Conservation (phyloP, 2,888 invertebrate species). For the Pammene aurita region DNA sequence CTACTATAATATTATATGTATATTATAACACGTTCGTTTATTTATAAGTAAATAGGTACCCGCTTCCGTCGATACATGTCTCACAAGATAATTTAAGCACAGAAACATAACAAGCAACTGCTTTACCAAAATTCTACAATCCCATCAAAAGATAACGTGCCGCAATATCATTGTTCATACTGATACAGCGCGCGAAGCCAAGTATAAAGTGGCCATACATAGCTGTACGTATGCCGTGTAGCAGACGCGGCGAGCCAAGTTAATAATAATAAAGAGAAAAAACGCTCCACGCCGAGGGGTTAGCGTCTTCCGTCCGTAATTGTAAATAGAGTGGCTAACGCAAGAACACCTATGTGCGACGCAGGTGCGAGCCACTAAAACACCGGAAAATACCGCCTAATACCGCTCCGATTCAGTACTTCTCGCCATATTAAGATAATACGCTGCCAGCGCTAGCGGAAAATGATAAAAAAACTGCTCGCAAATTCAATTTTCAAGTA, state of each 20-base stretch:
- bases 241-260: constrained; percentile 61
- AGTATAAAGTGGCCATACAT: constrained; percentile 37
- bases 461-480: constrained; percentile 48
- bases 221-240: constrained; percentile 42
- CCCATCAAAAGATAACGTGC: constrained; percentile 7
- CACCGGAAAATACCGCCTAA: constrained; percentile 19
- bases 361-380: constrained; percentile 40
- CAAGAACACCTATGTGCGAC: constrained; percentile 59
- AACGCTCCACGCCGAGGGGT: constrained; percentile 74
- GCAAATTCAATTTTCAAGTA: constrained; percentile 35
- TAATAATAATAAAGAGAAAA: constrained; percentile 81
- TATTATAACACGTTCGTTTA: no score
- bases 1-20: no score
- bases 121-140: neutral
- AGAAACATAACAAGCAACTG: neutral
- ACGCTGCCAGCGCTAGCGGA: constrained; percentile 37
- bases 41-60: no score
- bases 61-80: no score
- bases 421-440: constrained; percentile 41
- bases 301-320: constrained; percentile 68
- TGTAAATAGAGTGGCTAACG: constrained; percentile 65
- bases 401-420: constrained; percentile 42
- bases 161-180: constrained; percentile 15
- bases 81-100: neutral
- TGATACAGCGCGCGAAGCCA: constrained; percentile 32